A percentile compares a stretch with the other conserved stretches of the same genome.
phyloP scores from a whole-genome alignment of 2,113 vertebrate species.

The Sakesphorus luctuosus region DNA sequence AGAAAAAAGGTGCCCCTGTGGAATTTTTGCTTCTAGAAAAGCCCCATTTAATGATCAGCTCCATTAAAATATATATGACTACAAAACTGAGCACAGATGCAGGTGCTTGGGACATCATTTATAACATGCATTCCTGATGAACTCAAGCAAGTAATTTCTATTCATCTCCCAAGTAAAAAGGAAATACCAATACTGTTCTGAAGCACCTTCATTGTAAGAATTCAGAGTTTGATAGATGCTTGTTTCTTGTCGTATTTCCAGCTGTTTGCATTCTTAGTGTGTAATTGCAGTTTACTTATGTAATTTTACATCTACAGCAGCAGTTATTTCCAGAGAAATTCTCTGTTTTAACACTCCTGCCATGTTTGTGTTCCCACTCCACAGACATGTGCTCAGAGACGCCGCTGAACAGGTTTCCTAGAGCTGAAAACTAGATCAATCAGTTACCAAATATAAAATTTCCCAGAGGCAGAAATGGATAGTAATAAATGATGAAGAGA shows the following conservation, averaged over 20 bases:
- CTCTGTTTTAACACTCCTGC: background rate
- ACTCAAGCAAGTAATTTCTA: constrained; percentile 6
- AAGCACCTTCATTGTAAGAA: background rate
- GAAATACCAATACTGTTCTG: background rate
- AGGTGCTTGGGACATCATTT: constrained; percentile 13
- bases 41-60: background rate
- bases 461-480: background rate
- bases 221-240: background rate
- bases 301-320: background rate
- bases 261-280: background rate
- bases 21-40: background rate
- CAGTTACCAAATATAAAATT: background rate
- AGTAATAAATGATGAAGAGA: background rate
- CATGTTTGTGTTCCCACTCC: background rate
- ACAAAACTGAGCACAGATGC: background rate
- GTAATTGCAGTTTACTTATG: background rate
- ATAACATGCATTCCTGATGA: constrained; percentile 8
- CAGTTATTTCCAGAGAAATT: background rate
- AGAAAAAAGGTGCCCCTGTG: background rate
- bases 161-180: constrained; percentile 14
- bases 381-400: background rate
- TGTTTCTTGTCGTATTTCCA: background rate
- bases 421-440: background rate
- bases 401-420: background rate
- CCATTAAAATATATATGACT: background rate